Base-by-base conservation (phyloP, 2,113 vertebrate species). In the Nanorana parkeri region DNA sequence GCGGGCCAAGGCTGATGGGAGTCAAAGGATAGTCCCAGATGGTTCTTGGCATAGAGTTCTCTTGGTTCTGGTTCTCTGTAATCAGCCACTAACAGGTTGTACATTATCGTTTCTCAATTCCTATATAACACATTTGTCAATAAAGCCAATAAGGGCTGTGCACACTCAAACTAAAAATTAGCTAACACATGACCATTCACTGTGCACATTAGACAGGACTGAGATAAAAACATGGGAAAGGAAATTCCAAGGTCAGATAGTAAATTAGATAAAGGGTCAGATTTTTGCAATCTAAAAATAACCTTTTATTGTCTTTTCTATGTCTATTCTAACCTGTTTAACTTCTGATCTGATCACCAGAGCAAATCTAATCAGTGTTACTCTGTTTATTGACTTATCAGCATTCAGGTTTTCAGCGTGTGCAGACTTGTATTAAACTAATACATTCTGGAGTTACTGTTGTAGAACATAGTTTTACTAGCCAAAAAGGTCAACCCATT, bases 231-330 rank as follows among this genome's bases (percentile, higher is more conserved):
- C 4, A 10, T 71, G 15, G 23, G 47, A 29, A 73, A 73, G 17
- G 5, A 73, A 56, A 73, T 24, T 56, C 26, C 71, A 73, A 73
- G 71, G 71, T 73, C 71, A 73, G 71, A 73, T 73, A 21, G 69
- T 72, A 73, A 58, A 19, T 28, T 24, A 73, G 54, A 73, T 73
- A 17, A 26, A 23, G 21, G 24, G 7, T 29, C 54, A 7, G n/a
- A 21, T 72, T 58, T 52, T 24, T 51, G 15, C 19, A 6, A 26
- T 0, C 41, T 71, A 71, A 52, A 71, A 52, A 71, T 71, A 58
- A 54, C 54, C 16, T 36, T 7, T 2, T 36, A 36, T 36, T 73
- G 17, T 73, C 17, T 29, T 52, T 28, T 24, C 16, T 8, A 7
- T 54, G 8, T 54, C 52, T 73, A 56, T 52, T 54, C n/a, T 24